Percentiles rank a stretch among this genome's conserved stretches.
These are phyloP conservation scores for Nannobrachium achirus DNA, from an alignment of 2,113 vertebrate genomes.

Conservation along the genomic window DNA sequence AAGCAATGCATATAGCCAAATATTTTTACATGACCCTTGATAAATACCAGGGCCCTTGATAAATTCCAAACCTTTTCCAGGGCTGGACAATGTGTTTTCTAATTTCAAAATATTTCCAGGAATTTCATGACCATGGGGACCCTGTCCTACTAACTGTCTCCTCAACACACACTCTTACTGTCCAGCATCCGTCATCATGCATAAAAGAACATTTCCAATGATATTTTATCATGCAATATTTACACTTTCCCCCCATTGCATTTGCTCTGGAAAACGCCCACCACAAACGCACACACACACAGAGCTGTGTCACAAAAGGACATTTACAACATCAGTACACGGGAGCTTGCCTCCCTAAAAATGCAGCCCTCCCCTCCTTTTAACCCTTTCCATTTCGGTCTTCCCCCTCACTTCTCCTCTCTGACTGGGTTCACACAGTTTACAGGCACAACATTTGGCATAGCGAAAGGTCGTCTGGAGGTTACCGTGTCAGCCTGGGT, in stretches of 20 bases:
- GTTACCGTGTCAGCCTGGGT: conserved; percentile 75
- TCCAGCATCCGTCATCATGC: conserved; percentile 20
- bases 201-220: conserved; percentile 42
- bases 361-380: conserved; percentile 21
- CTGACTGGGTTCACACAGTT: conserved; percentile 69
- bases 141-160: background rate
- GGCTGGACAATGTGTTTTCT: background rate
- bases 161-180: background rate
- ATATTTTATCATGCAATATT: conserved; percentile 66
- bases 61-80: no score
- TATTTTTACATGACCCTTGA: no score
- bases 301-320: conserved; percentile 52
- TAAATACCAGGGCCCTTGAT: no score
- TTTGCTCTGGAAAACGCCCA: conserved; percentile 20
- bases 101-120: no score
- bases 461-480: conserved; percentile 71
- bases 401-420: conserved; percentile 26
- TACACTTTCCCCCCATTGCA: conserved; percentile 46
- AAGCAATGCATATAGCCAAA: no score
- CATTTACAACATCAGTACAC: conserved; percentile 56
- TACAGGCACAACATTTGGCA: conserved; percentile 68
- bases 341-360: conserved; percentile 43
- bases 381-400: conserved; percentile 34
- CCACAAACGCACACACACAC: conserved; percentile 44
- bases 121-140: no score